Evolutionary conservation across 2,797 vertebrate genomes (phyloP).

Genomic region (Chloroceryle inda): DNA sequence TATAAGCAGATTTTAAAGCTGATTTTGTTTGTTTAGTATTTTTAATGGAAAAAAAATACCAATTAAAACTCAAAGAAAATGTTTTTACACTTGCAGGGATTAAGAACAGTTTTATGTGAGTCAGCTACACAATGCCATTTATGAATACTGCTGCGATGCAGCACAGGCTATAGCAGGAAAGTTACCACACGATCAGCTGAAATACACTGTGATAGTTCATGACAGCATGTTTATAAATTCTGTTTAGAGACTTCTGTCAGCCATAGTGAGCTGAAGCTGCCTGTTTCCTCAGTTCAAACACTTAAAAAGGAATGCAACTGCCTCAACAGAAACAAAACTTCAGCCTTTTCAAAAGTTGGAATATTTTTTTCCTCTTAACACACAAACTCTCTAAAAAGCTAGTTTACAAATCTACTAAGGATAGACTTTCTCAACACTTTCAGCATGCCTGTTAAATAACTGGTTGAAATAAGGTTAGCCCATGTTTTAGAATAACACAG

Average conservation of each 20-base stretch:
- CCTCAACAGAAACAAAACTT: neutral
- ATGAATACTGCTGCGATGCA: neutral
- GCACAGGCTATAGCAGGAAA: neutral
- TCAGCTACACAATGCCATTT: conserved; percentile 30
- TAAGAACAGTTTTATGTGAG: conserved; percentile 14
- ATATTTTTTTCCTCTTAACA: neutral
- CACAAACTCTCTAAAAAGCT: neutral
- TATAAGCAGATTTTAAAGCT: conserved; percentile 48
- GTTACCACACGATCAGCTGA: neutral
- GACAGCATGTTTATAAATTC: neutral
- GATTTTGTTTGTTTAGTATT: conserved; percentile 4
- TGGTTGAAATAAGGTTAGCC: neutral
- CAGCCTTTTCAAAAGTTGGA: neutral
- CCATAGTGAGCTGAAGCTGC: neutral
- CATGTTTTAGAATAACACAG: neutral
- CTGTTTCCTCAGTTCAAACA: neutral
- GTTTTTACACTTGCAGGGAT: conserved; percentile 6
- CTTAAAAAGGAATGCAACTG: neutral
- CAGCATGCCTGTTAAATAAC: neutral
- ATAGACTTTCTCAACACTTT: neutral
- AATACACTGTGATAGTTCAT: neutral
- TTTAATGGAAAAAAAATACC: neutral
- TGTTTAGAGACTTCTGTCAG: conserved; percentile 4
- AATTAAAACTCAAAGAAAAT: neutral
- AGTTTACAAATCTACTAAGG: neutral